Conservation (phyloP, 2,888 invertebrate genomes). For the Clepsis dumicolana region DNA sequence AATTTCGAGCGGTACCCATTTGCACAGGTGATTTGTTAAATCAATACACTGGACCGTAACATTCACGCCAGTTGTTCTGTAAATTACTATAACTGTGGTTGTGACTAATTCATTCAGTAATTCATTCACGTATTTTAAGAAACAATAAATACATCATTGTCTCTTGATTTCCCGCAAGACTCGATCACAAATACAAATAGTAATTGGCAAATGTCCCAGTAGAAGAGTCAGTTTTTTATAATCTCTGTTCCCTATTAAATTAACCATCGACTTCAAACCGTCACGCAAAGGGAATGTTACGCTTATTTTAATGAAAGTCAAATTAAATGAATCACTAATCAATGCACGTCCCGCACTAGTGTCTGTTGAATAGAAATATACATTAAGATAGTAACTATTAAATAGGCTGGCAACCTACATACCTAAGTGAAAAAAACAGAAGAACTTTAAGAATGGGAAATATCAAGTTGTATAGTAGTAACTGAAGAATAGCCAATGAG, state of each 20-base stretch:
- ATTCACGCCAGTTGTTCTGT: neutral
- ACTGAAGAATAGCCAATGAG: conserved; percentile 1
- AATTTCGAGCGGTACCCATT: too few species aligned
- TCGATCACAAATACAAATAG: neutral
- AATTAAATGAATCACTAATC: neutral
- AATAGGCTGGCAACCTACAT: neutral
- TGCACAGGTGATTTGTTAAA: too few species aligned
- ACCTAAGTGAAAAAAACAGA: too few species aligned
- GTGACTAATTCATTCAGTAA: neutral
- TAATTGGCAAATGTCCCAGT: conserved; percentile 9
- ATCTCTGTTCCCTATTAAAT: neutral
- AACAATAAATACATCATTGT: too few species aligned
- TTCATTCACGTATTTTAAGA: too few species aligned
- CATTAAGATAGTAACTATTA: neutral
- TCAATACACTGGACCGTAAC: neutral
- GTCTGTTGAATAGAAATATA: neutral
- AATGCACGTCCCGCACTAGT: neutral
- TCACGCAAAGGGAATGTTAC: neutral
- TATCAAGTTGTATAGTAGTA: too few species aligned
- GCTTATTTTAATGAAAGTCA: neutral
- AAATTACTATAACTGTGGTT: too few species aligned
- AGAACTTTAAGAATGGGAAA: too few species aligned
- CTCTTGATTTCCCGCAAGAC: neutral
- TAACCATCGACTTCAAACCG: neutral
- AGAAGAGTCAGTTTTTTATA: neutral